Evolutionary conservation across 2,113 vertebrate genomes (phyloP).

Genomic region (Spea bombifrons): DNA sequence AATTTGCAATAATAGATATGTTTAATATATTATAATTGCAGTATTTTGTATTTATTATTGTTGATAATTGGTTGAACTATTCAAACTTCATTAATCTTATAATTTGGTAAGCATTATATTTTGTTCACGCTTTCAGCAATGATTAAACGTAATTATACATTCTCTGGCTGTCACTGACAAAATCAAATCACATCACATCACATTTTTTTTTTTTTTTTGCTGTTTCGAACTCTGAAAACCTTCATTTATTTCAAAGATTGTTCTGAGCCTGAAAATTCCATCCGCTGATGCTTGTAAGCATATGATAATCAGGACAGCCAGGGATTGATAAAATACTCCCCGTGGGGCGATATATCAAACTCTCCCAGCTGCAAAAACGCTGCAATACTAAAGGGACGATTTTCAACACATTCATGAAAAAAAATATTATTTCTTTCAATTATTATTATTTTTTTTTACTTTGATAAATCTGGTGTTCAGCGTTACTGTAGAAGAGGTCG

Average conservation of each 20-base stretch:
- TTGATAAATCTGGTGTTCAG: constrained; percentile 9
- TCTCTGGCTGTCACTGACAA: not conserved
- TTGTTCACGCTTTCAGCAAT: not conserved
- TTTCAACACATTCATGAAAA: constrained; percentile 5
- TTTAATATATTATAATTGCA: no score
- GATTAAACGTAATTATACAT: not conserved
- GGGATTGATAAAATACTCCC: constrained; percentile 25
- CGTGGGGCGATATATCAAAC: constrained; percentile 11
- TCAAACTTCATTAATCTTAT: no score
- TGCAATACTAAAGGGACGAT: not conserved
- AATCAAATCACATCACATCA: not conserved
- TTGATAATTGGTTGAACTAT: no score
- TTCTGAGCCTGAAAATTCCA: not conserved
- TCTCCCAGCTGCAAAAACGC: constrained; percentile 18
- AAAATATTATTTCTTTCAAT: constrained; percentile 2
- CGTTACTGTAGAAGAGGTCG: not conserved
- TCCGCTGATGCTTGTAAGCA: not conserved
- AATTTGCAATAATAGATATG: no score
- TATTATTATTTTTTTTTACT: not conserved
- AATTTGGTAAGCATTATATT: no score
- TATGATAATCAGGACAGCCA: constrained; percentile 1
- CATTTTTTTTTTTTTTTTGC: not conserved
- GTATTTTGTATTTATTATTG: no score
- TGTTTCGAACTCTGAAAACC: not conserved
- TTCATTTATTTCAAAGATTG: not conserved